These are phyloP conservation scores for Drosophila greeni DNA, from an alignment of 2,888 invertebrate genomes.

Conservation along the genomic window DNA sequence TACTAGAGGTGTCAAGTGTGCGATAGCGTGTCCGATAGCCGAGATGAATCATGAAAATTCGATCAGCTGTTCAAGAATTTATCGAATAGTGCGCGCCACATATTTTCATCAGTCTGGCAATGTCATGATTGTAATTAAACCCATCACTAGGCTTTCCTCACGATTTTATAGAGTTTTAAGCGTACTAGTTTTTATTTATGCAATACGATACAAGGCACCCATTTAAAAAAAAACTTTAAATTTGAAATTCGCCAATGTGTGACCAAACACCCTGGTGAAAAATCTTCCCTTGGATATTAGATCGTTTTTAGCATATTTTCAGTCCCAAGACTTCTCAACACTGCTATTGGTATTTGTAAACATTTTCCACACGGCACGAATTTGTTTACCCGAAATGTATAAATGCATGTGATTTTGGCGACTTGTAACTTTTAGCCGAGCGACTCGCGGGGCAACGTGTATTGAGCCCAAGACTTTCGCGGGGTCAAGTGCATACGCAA, in stretches of 20 bases:
- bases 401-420: slow-evolving; percentile 30
- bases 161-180: no score
- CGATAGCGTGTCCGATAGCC: slow-evolving; percentile 14
- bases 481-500: slow-evolving; percentile 13
- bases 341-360: slow-evolving; percentile 12
- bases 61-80: neutral
- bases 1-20: slow-evolving; percentile 25
- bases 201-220: no score
- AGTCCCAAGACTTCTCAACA: neutral
- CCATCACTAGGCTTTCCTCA: neutral
- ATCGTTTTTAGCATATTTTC: neutral
- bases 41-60: slow-evolving; percentile 18
- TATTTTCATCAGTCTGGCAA: neutral
- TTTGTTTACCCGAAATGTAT: slow-evolving; percentile 24
- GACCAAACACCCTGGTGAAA: neutral
- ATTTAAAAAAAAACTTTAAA: no score
- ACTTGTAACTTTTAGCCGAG: slow-evolving; percentile 31
- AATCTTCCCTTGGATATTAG: neutral
- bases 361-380: slow-evolving; percentile 41
- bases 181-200: no score
- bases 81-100: neutral
- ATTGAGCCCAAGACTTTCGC: slow-evolving; percentile 12
- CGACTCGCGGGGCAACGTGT: slow-evolving; percentile 9
- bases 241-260: no score
- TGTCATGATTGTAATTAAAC: neutral